Conservation (phyloP, 2,888 invertebrate genomes). For the Diloba caeruleocephala region DNA sequence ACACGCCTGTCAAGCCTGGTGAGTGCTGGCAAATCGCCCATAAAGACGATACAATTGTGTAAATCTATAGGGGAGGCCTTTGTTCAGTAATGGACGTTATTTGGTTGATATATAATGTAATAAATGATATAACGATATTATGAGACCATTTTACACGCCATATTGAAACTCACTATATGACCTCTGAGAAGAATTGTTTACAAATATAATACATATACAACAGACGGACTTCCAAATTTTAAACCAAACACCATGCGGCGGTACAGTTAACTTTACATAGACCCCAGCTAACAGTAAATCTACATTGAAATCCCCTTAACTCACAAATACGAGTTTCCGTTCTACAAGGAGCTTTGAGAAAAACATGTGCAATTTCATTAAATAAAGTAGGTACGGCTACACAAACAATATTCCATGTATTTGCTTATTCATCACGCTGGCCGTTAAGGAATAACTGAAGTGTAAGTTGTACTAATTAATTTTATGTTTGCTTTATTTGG, state of each 20-base stretch:
- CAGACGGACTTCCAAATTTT: no score
- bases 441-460: not conserved
- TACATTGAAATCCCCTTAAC: constrained; percentile 32
- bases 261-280: constrained; percentile 21
- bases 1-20: no score
- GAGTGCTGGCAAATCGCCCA: no score
- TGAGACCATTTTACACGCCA: no score
- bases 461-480: constrained; percentile 1
- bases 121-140: no score
- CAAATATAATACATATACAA: no score
- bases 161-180: no score
- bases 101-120: no score
- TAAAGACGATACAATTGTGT: no score
- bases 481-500: constrained; percentile 2
- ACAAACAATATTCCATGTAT: not conserved
- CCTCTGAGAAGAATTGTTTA: no score
- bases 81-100: no score
- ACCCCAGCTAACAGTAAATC: constrained; percentile 18
- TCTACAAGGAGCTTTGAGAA: constrained; percentile 15
- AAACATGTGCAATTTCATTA: constrained; percentile 20
- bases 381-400: constrained; percentile 4
- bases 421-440: constrained; percentile 3
- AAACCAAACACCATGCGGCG: not conserved
- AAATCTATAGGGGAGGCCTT: no score
- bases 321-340: constrained; percentile 18